Evolutionary conservation across 2,113 vertebrate genomes (phyloP).

Genomic region (Anhinga anhinga): DNA sequence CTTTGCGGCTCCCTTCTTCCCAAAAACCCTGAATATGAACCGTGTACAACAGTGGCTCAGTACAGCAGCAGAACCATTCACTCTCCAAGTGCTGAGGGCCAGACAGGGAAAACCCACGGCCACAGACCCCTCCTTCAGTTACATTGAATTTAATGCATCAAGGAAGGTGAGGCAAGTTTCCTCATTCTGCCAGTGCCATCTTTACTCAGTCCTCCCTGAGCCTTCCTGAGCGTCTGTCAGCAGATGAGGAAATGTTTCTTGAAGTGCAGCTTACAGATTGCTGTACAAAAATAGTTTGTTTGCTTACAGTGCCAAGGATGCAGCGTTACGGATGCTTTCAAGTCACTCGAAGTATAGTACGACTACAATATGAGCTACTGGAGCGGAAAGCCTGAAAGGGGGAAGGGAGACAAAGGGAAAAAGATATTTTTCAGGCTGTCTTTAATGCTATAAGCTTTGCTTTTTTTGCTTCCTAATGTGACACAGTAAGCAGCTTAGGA

Average conservation of each 20-base stretch:
- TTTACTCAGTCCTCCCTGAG: neutral
- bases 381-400: conserved; percentile 34
- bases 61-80: neutral
- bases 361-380: neutral
- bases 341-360: neutral
- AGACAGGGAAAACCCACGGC: neutral
- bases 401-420: neutral
- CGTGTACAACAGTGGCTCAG: accelerated
- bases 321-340: conserved; percentile 3
- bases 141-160: neutral
- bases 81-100: neutral
- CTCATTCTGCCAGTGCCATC: neutral
- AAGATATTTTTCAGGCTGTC: neutral
- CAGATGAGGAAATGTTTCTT: neutral
- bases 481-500: neutral
- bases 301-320: neutral
- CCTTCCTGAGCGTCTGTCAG: neutral
- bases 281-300: neutral
- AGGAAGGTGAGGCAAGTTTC: neutral
- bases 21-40: accelerated
- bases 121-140: neutral
- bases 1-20: neutral
- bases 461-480: neutral
- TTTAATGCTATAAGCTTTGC: neutral
- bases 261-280: neutral